Percentiles rank a stretch among this genome's conserved stretches.
phyloP scores from a whole-genome alignment of 1,140 invertebrate genomes.

The Gryllus bimaculatus region DNA sequence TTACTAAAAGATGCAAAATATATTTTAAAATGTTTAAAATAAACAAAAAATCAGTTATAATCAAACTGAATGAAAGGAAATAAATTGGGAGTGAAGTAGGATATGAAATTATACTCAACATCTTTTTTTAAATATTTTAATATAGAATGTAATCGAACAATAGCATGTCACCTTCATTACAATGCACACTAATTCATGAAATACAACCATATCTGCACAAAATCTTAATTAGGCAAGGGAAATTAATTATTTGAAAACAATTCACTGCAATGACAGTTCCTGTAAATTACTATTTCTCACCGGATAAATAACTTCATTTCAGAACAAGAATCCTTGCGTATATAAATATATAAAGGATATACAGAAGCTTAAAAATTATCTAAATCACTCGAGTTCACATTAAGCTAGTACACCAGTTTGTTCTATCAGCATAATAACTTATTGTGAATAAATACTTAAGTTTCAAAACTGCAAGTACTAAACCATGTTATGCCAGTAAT shows the following conservation, averaged over 20 bases:
- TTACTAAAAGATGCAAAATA: too few relatives aligned
- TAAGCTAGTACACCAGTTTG: background rate
- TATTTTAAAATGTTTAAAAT: too few relatives aligned
- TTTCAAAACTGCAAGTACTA: background rate
- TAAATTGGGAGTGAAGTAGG: background rate
- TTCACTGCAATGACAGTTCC: background rate
- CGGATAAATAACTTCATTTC: background rate
- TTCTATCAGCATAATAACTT: slow-evolving; percentile 2
- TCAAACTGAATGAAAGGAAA: too few relatives aligned
- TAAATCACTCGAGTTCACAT: background rate
- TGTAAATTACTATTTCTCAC: background rate
- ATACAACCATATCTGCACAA: background rate
- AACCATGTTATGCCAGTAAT: background rate
- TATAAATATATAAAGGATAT: slow-evolving; percentile 3
- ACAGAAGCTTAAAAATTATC: slow-evolving; percentile 1
- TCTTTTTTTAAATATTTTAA: background rate
- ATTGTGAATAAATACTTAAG: background rate
- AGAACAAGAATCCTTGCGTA: background rate
- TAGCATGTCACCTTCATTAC: background rate
- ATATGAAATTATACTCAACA: background rate
- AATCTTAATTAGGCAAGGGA: background rate
- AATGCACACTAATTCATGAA: slow-evolving; percentile 1
- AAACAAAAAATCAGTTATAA: too few relatives aligned
- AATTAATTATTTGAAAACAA: background rate
- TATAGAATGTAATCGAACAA: background rate